These are phyloP conservation scores for Dicycla oo DNA, from an alignment of 2,888 invertebrate species.

Conservation along the genomic window DNA sequence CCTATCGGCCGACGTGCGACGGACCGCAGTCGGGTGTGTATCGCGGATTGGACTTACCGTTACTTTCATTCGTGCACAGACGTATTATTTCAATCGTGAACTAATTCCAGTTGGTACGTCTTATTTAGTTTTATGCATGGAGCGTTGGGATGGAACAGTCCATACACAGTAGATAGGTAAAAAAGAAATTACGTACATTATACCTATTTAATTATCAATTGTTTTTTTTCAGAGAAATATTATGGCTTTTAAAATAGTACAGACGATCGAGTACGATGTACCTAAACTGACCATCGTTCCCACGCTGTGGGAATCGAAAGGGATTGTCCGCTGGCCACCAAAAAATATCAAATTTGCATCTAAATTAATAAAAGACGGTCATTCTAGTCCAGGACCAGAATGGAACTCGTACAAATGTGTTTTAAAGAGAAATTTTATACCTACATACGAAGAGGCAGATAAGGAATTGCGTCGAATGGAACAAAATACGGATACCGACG, in stretches of 20 bases:
- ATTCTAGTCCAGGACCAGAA: slow-evolving; percentile 37
- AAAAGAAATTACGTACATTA: too few species aligned
- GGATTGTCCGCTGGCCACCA: slow-evolving; percentile 22
- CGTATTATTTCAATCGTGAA: slow-evolving; percentile 16
- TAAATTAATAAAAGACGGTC: slow-evolving; percentile 37
- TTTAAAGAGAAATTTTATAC: slow-evolving; percentile 33
- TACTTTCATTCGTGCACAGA: slow-evolving; percentile 22
- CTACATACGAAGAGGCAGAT: slow-evolving; percentile 21
- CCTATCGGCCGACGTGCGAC: too few species aligned
- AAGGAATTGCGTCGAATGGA: slow-evolving; percentile 23
- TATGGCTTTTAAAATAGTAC: too few species aligned
- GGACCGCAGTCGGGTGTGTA: too few species aligned
- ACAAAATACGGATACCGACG: slow-evolving; percentile 22
- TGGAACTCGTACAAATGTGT: slow-evolving; percentile 35
- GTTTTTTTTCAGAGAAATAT: too few species aligned
- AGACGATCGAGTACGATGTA: slow-evolving; percentile 26
- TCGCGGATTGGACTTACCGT: too few species aligned
- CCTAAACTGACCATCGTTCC: slow-evolving; percentile 12
- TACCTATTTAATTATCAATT: too few species aligned
- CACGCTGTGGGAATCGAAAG: slow-evolving; percentile 14
- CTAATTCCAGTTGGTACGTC: slow-evolving; percentile 21
- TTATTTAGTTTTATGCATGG: slow-evolving; percentile 18
- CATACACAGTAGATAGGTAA: slow-evolving; percentile 22
- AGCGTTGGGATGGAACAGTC: slow-evolving; percentile 16
- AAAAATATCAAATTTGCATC: slow-evolving; percentile 22